Base-by-base conservation (phyloP, 2,113 vertebrate species). In the Bufo gargarizans region DNA sequence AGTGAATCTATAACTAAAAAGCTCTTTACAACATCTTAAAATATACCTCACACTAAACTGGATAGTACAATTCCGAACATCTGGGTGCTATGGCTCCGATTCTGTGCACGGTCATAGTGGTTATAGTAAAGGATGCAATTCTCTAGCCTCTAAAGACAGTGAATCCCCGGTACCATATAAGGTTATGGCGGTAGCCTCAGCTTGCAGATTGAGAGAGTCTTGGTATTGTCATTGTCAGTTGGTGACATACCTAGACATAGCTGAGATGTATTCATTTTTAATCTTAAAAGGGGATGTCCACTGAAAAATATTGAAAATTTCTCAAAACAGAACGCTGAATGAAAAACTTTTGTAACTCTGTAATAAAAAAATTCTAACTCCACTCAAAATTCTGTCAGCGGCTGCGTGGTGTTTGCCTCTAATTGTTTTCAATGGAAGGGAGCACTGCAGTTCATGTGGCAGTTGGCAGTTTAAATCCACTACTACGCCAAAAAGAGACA, bases 161-260 rank as follows among this genome's bases (percentile, higher is more conserved):
- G 53, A 85, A 72, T 43, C 69, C 19, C 82, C 4, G 22, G 49
- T 19, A n/a, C 67, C 69, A 76, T 58, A 85, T 76, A 85, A 74
- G 69, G 82, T 19, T 20, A 43, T 56, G 69, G 58, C 67, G 58
- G 69, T 0, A 74, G n/a, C 9, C 22, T 8, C 14, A 85, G 83
- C 33, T 43, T n/a, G 49, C n/a, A 45, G 22, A 55, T 17, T 55
- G 6, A 6, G 43, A 33, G 50, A 69, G 17, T 13, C 22, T 55
- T 74, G 69, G 71, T 19, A 83, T 81, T 45, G 53, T 74, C 71
- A 74, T 47, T 80, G 78, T 80, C 53, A 80, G 17, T 59, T n/a
- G 13, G 22, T 80, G n/a, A 19, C 53, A n/a, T 50, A 50, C 10
- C 69, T 8, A 5, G 16, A 19, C 43, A 76, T 16, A 67, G 22